Evolutionary conservation across 2,888 invertebrate species (phyloP), one percentile per base, ranked within the genome.

Genomic region (Tipula confusa): DNA sequence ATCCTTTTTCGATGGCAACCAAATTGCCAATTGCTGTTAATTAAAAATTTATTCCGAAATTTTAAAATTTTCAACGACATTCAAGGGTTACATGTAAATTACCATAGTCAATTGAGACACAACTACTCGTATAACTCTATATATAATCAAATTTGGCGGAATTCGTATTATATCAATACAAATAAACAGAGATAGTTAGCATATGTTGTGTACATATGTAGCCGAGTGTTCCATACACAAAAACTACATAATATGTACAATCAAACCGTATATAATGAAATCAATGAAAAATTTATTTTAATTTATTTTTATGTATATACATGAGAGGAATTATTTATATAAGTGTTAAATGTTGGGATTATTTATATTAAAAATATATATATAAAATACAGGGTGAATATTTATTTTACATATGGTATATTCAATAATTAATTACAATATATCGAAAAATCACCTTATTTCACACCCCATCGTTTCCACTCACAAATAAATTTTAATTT

Each of bases 301-400:
- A 64, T 64, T 64, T 64, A 64, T 64, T 64, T 64, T 64, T 64
- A 64, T 64, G 64, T 64, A 9, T 24, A 64, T 64, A 24, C 64
- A 64, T 64, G 64, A 64, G 64, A 64, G 64, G 64, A 64, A 64
- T 64, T 64, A 64, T 64, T 64, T 24, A 64, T 64, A 64, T 64
- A 24, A 64, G 64, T 64, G 64, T 64, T 64, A 64, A 64, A 18
- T 64, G 24, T 64, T 64, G 24, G 24, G 24, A 18, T 64, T 64
- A 64, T 64, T 24, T 24, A 64, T 64, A 64, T 24, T 11, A 24
- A 64, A 24, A 24, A 33, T 64, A 64, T 24, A 64, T 64, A 64
- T 24, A 24, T 64, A 64, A 24, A 24, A 33, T 33, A 24, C 64
- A 64, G 64, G 64, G 64, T 64, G 64, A 24, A 24, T 64, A 24